Base-by-base conservation (phyloP, 2,113 vertebrate species). In the Lepisosteus osseus region DNA sequence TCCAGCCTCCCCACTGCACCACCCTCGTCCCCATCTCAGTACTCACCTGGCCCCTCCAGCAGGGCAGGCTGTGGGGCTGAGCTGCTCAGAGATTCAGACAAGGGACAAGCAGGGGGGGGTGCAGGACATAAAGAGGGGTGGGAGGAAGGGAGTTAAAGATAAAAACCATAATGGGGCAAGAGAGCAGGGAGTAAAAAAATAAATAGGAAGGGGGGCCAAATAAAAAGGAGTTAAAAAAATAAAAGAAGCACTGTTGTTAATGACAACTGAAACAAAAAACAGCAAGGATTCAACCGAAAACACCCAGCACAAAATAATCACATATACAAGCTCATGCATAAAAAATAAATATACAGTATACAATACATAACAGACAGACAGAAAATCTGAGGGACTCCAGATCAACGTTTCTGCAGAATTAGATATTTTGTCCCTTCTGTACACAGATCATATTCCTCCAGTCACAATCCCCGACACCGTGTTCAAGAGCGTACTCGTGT, bases 181-280 rank as follows among this genome's bases (percentile, higher is more conserved):
- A 29, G 84, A 84, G 86, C 83, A 51, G 76, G 71, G 57, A 47
- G 41, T 17, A n/a, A 13, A n/a, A 15, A n/a, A 13, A 15, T 13
- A 44, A 45, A 51, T 9, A 55, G 14, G 47, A 51, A 51, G 47
- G 5, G 7, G 51, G 15, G 41, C 7, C 12, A 65, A 64, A 62
- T 65, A 45, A 54, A 41, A 61, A 74, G 45, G 9, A 57, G 56
- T 29, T 59, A 54, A 45, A 41, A 17, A 56, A 67, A 72, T 12
- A 66, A 7, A 68, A 43, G 51, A 67, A 59, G 54, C 40, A 15
- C 17, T 17, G 56, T 12, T 67, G 54, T 56, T 68, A 73, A 73
- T 68, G 12, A 56, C 42, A 64, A 70, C 61, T 15, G 12, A 65
- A 70, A 54, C 17, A 44, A 74, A 74, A 5, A 55, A 11, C 47